Conservation (phyloP, 2,888 invertebrate species). For the Pegoplata infirma region DNA sequence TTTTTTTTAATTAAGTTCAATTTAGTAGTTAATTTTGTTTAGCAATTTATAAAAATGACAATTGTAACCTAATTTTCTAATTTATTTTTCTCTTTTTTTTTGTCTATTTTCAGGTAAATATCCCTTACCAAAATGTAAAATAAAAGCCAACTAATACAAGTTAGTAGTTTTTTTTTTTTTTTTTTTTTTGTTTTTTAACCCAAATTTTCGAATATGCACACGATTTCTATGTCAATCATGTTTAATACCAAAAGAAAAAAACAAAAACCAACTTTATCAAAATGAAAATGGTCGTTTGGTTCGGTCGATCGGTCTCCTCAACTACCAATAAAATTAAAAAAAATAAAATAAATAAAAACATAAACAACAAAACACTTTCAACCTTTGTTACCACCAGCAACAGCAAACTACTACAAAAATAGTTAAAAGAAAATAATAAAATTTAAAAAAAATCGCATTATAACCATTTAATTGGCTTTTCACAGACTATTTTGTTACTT, state of each 20-base stretch:
- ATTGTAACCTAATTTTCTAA: constrained; percentile 42
- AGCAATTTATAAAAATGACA: background rate
- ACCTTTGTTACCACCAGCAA: constrained; percentile 10
- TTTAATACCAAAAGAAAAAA: constrained; percentile 30
- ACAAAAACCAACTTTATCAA: constrained; percentile 37
- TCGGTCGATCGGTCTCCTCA: background rate
- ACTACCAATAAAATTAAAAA: background rate
- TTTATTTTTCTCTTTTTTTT: constrained; percentile 4
- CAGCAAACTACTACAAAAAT: background rate
- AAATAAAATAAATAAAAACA: background rate
- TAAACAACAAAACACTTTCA: constrained; percentile 24
- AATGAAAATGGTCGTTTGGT: constrained; percentile 31
- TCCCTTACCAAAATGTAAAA: constrained; percentile 45
- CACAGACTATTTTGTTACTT: background rate
- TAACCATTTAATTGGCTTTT: constrained; percentile 14
- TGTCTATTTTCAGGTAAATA: constrained; percentile 52
- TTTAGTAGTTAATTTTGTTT: background rate
- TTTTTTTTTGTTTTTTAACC: constrained; percentile 26
- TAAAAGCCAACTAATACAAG: background rate
- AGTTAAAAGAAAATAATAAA: background rate
- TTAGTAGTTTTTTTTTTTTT: background rate
- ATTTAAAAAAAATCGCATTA: background rate
- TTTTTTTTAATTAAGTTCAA: constrained; percentile 14
- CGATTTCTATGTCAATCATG: constrained; percentile 60
- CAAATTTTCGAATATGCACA: constrained; percentile 45